Base-by-base conservation (phyloP, 2,888 invertebrate species). In the Syrista parreyssii region DNA sequence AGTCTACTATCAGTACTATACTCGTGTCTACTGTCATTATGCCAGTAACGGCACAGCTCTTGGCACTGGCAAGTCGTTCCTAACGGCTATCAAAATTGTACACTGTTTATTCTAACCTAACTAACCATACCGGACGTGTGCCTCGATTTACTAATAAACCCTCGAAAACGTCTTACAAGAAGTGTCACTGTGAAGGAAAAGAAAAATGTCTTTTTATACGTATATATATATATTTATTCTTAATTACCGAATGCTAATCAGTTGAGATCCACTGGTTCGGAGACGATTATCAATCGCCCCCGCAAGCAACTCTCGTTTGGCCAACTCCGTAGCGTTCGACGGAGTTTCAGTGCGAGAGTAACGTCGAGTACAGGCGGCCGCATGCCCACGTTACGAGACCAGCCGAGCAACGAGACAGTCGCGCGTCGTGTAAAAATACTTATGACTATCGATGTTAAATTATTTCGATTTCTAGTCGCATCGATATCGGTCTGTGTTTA, bases 251-350 rank as follows among this genome's bases (percentile, higher is more conserved):
- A 55, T 23, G 23, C 40, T 9, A 55, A 55, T 23, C 23, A 15
- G 33, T 71, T 71, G 71, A 71, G 71, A 71, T 15, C 71, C 71
- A 33, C 71, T 71, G 71, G 33, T 71, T 9, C 15, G 71, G 30
- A 71, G 31, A 33, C 30, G 71, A 71, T 71, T 71, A 71, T 71
- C 71, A 71, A 31, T 71, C 71, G 71, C 71, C 71, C 71, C 71
- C 71, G 71, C 71, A 71, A 31, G 31, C 71, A 15, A 71, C 71
- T 71, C 71, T 71, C 71, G 71, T 71, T 71, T 71, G 33, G 71
- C 71, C 6, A 31, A 33, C 31, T 71, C 33, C 71, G 71, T 71
- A 31, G 3, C 31, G 30, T 32, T 30, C 71, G 71, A 31, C 40
- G 23, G 2, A 71, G 71, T 32, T 31, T 31, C 71, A 33, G 33